Evolutionary conservation across 2,888 invertebrate genomes (phyloP), one percentile per base, ranked within the genome.

Genomic region (Phaonia tiefii): DNA sequence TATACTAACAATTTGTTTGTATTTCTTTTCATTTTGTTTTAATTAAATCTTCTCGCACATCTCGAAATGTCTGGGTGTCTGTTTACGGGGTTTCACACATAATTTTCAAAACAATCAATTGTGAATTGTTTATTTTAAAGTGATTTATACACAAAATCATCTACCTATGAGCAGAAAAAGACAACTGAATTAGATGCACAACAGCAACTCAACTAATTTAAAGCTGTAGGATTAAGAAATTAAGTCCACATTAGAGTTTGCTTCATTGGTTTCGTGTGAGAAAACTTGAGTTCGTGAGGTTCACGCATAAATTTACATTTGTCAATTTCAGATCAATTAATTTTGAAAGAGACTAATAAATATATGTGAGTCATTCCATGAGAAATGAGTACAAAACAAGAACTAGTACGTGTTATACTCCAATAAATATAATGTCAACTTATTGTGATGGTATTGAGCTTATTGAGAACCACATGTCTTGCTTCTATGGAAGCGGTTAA

Each of bases 21-120:
- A 7, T 8, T 54, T 54, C 2, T 54, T 22, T 13, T 54, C 22
- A 1, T 31, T 3, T 31, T 31, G 7, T 22, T 51, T 51, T 54
- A 54, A 54, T 54, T 54, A 54, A 54, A 54, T 54, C 25, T 54
- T 25, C 13, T 20, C 22, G 7, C 22, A 31, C 31, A 49, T 15
- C 7, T 15, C 2, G 20, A 8, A 20, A 0, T 20, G 49, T 49
- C 1, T 20, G 20, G 4, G 20, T 49, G 49, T 49, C 15, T 15
- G 20, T 25, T 60, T 31, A 51, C 54, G 22, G 7, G 15, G 44
- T 75, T 75, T 75, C 75, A 54, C 75, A 75, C 75, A 76, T 80
- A 73, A 72, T 73, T 76, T 76, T 63, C 54, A 63, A 54, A 65
- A 39, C 65, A 76, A 73, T 73, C 75, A 73, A 76, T 76, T 42